These are phyloP conservation scores for Geodia barretti DNA, from an alignment of 37 sponge, comb jelly and placozoan genomes.

Conservation along the genomic window DNA sequence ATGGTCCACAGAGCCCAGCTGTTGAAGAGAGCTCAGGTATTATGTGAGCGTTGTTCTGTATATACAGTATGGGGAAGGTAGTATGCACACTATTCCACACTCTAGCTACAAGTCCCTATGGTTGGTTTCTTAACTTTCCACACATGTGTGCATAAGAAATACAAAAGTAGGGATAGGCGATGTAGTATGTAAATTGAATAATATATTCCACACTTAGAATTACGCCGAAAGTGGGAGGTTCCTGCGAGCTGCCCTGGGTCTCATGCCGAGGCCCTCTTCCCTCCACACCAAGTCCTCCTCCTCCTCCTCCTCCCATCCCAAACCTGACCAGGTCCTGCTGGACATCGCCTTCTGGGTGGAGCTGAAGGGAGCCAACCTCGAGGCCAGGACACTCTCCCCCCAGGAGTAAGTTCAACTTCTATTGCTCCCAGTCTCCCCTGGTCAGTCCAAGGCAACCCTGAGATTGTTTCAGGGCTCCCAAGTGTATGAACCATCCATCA, in stretches of 20 bases:
- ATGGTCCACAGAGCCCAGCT: constrained; percentile 45
- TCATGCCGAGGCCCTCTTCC: background rate
- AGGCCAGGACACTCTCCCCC: background rate
- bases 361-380: constrained; percentile 7
- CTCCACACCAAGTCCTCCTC: background rate
- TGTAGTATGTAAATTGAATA: too few species aligned
- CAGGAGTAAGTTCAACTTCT: background rate
- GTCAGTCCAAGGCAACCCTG: background rate
- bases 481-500: background rate
- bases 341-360: constrained; percentile 57
- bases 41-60: too few species aligned
- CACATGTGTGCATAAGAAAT: too few species aligned
- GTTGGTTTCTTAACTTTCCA: background rate
- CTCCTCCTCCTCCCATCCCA: background rate
- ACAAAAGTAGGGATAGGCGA: too few species aligned
- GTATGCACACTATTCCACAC: background rate
- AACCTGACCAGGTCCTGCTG: constrained; percentile 35
- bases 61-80: background rate
- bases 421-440: background rate
- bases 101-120: background rate
- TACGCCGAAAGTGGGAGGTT: constrained; percentile 23
- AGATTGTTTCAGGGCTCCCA: background rate
- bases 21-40: constrained; percentile 37
- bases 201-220: too few species aligned
- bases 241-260: constrained; percentile 38